Conservation (phyloP, 2,113 vertebrate species). For the Pardalotus punctatus region DNA sequence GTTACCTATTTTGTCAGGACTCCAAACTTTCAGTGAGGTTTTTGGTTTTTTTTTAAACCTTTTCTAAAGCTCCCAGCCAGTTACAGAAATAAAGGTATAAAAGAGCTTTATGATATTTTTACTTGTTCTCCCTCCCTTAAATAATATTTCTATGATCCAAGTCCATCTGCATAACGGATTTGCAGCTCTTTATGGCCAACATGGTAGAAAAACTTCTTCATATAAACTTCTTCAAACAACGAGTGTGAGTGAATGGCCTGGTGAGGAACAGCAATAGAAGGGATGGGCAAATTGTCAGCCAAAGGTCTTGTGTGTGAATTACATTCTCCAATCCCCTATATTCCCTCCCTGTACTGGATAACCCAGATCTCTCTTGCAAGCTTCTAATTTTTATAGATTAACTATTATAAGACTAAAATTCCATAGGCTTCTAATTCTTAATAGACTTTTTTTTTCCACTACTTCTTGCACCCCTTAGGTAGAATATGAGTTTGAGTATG, state of each 20-base stretch:
- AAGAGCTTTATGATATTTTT: neutral
- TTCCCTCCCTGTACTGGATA: neutral
- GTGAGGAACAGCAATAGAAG: neutral
- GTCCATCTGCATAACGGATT: neutral
- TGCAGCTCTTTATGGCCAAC: neutral
- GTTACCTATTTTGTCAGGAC: neutral
- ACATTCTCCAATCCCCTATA: fast-evolving
- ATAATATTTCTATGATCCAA: neutral
- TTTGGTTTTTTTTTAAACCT: neutral
- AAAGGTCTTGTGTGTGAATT: neutral
- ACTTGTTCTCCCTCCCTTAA: neutral
- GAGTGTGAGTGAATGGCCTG: neutral
- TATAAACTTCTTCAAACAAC: neutral
- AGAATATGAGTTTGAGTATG: neutral
- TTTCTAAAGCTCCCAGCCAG: neutral
- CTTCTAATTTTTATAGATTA: neutral
- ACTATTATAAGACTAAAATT: neutral
- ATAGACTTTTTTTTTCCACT: neutral
- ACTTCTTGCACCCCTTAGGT: neutral
- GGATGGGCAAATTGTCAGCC: neutral
- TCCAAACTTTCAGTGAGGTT: neutral
- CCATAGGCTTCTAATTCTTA: neutral
- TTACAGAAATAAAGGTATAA: neutral
- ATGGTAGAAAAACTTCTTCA: neutral
- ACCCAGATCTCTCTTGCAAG: neutral